Evolutionary conservation across 2,113 vertebrate genomes (phyloP).

Genomic region (Chlorodrepanis virens): DNA sequence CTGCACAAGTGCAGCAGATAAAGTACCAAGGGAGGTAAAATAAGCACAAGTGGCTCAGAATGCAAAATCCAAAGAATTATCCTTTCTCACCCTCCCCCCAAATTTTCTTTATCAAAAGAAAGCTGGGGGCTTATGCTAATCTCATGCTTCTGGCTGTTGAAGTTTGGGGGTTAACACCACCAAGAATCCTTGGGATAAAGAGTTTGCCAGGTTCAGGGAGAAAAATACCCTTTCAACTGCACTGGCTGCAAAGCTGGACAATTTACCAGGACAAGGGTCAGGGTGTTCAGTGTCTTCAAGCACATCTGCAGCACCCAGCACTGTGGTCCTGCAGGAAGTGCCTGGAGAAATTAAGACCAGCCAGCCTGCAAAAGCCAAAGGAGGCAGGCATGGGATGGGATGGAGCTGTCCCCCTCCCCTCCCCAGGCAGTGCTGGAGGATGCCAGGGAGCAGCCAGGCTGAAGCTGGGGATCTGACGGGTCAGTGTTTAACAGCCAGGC

Average conservation of each 20-base stretch:
- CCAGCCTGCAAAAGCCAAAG: not conserved
- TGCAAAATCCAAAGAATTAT: not conserved
- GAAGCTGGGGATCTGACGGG: not conserved
- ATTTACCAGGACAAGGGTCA: not conserved
- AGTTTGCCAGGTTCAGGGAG: not conserved
- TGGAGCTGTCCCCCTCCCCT: not conserved
- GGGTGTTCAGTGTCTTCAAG: not conserved
- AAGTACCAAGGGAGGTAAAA: not conserved
- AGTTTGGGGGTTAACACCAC: not conserved
- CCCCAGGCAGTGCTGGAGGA: not conserved
- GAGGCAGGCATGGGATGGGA: too few species aligned
- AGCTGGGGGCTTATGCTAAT: not conserved
- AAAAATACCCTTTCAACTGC: not conserved
- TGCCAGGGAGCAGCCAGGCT: not conserved
- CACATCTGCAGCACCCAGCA: not conserved
- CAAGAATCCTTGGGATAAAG: not conserved
- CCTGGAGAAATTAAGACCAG: not conserved
- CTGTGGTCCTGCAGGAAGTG: not conserved
- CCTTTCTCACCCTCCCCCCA: not conserved
- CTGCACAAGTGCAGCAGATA: not conserved
- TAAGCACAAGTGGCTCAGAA: not conserved
- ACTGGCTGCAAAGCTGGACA: not conserved
- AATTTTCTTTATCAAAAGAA: not conserved
- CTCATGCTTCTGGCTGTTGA: not conserved
- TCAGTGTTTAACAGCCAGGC: not conserved